Conservation (phyloP, 2,797 vertebrate genomes). For the Rhabdophis nuchalis region DNA sequence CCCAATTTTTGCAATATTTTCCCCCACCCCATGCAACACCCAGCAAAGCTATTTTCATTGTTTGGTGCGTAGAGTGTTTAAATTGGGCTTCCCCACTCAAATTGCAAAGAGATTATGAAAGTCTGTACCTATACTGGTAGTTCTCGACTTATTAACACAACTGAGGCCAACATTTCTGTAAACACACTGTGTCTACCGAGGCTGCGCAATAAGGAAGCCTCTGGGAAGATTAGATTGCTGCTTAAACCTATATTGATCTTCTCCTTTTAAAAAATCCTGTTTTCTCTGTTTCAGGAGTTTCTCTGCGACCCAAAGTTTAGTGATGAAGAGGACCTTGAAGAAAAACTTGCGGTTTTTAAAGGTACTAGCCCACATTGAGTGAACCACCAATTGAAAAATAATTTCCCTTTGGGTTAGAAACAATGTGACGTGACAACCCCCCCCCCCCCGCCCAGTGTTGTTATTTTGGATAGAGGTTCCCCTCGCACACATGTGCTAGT, state of each 20-base stretch:
- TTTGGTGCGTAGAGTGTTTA: neutral
- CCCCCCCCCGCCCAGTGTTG: too few species aligned
- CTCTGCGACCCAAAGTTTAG: conserved; percentile 94
- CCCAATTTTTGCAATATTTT: neutral
- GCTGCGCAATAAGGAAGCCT: neutral
- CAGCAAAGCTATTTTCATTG: neutral
- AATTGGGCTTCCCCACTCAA: neutral
- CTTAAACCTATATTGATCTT: neutral
- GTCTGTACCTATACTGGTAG: neutral
- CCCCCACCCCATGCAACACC: neutral
- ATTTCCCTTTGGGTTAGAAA: neutral
- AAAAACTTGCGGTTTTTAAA: conserved; percentile 91
- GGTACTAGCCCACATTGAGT: conserved; percentile 67
- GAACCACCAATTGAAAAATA: neutral
- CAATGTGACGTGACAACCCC: neutral
- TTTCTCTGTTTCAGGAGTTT: conserved; percentile 78
- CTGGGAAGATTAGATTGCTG: neutral
- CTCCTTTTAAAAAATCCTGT: too few species aligned
- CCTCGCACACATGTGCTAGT: too few species aligned
- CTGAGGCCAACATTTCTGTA: neutral
- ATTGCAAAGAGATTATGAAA: neutral
- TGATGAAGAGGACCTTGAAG: conserved; percentile 88
- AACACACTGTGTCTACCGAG: neutral
- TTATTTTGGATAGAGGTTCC: too few species aligned
- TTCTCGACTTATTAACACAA: neutral